Conservation (phyloP, 2,113 vertebrate species). For the Syngnathoides biaculeatus region DNA sequence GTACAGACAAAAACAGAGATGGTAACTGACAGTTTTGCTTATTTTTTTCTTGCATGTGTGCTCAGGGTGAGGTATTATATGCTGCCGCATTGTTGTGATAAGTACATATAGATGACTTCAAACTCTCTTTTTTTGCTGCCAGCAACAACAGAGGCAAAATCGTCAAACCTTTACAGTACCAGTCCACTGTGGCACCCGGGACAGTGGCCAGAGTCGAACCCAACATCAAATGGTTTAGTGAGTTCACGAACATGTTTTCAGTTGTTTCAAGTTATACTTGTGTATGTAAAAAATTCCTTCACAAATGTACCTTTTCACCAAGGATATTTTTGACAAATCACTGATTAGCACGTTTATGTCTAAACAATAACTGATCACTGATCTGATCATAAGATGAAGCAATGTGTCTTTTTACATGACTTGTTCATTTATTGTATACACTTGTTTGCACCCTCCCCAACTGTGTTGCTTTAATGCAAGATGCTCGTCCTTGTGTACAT, state of each 20-base stretch:
- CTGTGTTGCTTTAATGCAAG: no score
- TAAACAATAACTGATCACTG: no score
- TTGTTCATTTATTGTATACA: no score
- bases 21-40: constrained; percentile 72
- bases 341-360: no score
- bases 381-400: no score
- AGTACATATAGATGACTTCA: not conserved
- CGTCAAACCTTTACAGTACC: constrained; percentile 85
- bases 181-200: constrained; percentile 87
- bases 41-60: not conserved
- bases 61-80: not conserved
- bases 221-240: constrained; percentile 98
- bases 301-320: no score
- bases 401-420: no score
- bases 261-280: not conserved
- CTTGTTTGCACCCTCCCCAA: no score
- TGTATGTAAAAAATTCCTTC: not conserved
- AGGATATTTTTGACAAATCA: no score
- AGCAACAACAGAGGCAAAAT: constrained; percentile 89
- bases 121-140: constrained; percentile 4
- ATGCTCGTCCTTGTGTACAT: no score
- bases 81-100: not conserved
- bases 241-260: not conserved
- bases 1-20: constrained; percentile 94
- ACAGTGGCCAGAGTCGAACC: constrained; percentile 94